Base-by-base conservation (phyloP, 2,888 invertebrate species). In the Leucophora obtusa region DNA sequence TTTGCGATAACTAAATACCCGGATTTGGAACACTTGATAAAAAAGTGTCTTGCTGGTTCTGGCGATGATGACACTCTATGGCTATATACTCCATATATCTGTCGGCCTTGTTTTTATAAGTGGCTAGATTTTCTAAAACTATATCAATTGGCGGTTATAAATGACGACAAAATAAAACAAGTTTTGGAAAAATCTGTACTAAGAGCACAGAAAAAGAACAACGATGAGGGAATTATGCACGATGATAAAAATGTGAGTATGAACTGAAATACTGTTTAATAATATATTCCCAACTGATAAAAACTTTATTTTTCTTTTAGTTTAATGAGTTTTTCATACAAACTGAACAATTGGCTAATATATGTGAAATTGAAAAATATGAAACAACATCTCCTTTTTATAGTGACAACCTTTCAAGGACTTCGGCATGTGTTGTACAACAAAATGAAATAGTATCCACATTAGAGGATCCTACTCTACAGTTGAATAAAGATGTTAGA, bases 31-130 rank as follows among this genome's bases (percentile, higher is more conserved):
- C 35, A 66, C 6, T 51, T 81, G 15, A 77, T 81, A 6, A 6
- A 51, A 6, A 38, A 66, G 15, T 77, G 77, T 14, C 51, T 70
- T 15, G 35, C 17, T 6, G 63, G 17, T 10, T 28, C 15, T 4
- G 58, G 7, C 7, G 56, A 28, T 11, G 18, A 28, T 2, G 70
- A 81, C 2, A 65, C 56, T 50, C 53, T 73, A 33, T 50, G 38
- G 18, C 17, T 18, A 7, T 70, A 77, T 66, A 54, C 43, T 10
- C 80, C 81, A 28, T 73, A 70, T 56, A 11, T 81, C 18, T 81
- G 81, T 51, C 21, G 60, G 5, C 38, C 60, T 11, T 81, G 81
- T 70, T 81, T 70, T 11, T 56, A 73, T 10, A 81, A 77, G 35
- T 81, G 81, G 81, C 10, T 24, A 0, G 81, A 77, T 14, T 81